These are phyloP conservation scores for Zelleria hepariella DNA, from an alignment of 2,888 invertebrate genomes.

Conservation along the genomic window DNA sequence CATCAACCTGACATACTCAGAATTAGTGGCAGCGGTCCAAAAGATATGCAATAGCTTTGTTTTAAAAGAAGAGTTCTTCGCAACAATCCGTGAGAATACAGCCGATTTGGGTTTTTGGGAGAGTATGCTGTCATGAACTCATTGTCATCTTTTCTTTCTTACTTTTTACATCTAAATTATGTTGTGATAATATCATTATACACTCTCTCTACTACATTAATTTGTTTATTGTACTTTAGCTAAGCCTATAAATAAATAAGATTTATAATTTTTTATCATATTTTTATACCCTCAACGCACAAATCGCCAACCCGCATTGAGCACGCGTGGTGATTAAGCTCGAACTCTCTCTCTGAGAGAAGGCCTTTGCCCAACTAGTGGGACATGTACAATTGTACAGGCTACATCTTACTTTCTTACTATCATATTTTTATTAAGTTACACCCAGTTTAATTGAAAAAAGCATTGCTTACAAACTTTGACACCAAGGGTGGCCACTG, in stretches of 20 bases:
- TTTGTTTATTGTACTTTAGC: neutral
- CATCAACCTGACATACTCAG: slow-evolving; percentile 62
- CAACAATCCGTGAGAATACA: slow-evolving; percentile 54
- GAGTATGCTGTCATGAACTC: neutral
- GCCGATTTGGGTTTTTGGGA: slow-evolving; percentile 41
- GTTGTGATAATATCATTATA: neutral
- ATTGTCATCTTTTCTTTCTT: neutral
- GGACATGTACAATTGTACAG: too few relatives aligned
- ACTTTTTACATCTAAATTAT: neutral
- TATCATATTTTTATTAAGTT: too few relatives aligned
- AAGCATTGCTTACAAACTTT: too few relatives aligned
- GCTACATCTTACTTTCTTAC: too few relatives aligned
- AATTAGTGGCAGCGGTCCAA: slow-evolving; percentile 53
- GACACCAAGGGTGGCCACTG: too few relatives aligned
- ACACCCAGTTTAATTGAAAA: too few relatives aligned
- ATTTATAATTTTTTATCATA: neutral
- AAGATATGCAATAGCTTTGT: slow-evolving; percentile 44
- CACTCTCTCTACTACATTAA: too few relatives aligned
- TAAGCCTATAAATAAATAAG: neutral
- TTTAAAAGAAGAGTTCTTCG: slow-evolving; percentile 49
- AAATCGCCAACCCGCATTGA: too few relatives aligned
- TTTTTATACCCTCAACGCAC: too few relatives aligned
- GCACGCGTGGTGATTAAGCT: too few relatives aligned
- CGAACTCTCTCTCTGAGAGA: too few relatives aligned
- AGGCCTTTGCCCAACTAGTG: too few relatives aligned